Evolutionary conservation across 2,888 invertebrate species (phyloP).

Genomic region (Apocheima hispidaria): DNA sequence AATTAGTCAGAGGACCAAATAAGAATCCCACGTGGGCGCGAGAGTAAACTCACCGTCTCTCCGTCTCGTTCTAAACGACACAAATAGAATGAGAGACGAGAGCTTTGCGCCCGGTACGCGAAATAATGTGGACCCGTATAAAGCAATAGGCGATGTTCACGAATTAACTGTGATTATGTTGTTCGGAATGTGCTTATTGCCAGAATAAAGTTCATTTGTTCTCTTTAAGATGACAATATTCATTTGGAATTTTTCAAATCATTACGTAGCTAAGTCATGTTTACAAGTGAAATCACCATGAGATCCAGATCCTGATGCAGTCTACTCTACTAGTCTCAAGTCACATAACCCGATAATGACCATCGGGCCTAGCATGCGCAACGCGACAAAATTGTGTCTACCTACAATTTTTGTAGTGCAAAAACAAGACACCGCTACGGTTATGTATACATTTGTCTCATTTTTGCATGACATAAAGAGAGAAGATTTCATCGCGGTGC

Average conservation of each 20-base stretch:
- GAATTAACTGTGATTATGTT: conserved; percentile 18
- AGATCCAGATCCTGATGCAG: too few species aligned
- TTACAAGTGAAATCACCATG: too few species aligned
- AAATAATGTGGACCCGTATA: conserved; percentile 51
- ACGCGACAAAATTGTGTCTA: too few species aligned
- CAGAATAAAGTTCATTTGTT: neutral
- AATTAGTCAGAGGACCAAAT: conserved; percentile 59
- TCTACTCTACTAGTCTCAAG: too few species aligned
- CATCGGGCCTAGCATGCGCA: too few species aligned
- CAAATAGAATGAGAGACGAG: conserved; percentile 41
- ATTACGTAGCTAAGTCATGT: too few species aligned
- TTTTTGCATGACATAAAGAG: too few species aligned
- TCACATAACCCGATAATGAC: too few species aligned
- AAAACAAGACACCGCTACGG: too few species aligned
- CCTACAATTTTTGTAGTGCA: too few species aligned
- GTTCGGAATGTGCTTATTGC: conserved; percentile 25
- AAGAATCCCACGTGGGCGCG: conserved; percentile 52
- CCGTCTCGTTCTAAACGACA: conserved; percentile 43
- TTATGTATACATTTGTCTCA: too few species aligned
- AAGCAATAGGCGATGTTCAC: conserved; percentile 43
- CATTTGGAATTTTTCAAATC: neutral
- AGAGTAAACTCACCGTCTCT: conserved; percentile 34
- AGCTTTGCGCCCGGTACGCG: conserved; percentile 57
- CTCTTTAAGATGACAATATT: neutral
- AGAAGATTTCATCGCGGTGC: too few species aligned